These are phyloP conservation scores for Cataglyphis livida DNA, from an alignment of 2,888 invertebrate species.

Conservation along the genomic window DNA sequence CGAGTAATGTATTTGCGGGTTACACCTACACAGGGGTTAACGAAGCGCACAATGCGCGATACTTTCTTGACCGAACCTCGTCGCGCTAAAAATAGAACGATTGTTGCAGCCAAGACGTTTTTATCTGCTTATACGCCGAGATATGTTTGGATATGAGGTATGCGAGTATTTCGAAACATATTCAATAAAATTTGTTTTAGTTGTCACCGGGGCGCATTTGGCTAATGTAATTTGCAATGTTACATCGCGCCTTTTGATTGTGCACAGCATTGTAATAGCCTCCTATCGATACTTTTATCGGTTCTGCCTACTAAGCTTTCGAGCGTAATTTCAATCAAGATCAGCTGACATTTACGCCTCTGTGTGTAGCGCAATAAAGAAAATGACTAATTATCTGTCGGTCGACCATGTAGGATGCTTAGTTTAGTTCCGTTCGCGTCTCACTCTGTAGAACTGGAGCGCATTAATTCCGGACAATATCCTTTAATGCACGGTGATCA, in stretches of 20 bases:
- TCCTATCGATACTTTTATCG: constrained; percentile 20
- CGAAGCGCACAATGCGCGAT: constrained; percentile 38
- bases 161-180: constrained; percentile 36
- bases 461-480: constrained; percentile 59
- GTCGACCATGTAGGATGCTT: constrained; percentile 56
- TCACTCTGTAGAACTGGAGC: constrained; percentile 54
- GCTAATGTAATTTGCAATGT: constrained; percentile 31
- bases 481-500: constrained; percentile 63
- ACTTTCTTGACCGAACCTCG: constrained; percentile 9
- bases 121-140: constrained; percentile 28
- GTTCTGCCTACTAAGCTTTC: constrained; percentile 20
- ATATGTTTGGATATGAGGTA: constrained; percentile 22
- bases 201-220: neutral
- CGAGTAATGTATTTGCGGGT: constrained; percentile 51
- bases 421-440: neutral
- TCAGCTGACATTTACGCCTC: constrained; percentile 61
- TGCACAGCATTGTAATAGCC: constrained; percentile 1
- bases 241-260: constrained; percentile 13
- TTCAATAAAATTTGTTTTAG: constrained; percentile 29
- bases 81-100: constrained; percentile 41
- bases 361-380: constrained; percentile 50
- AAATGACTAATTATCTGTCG: constrained; percentile 59
- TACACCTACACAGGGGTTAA: constrained; percentile 63
- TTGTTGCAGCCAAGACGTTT: neutral
- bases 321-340: constrained; percentile 53